Percentiles rank a stretch among this genome's conserved stretches.
Conservation (phyloP, 2,113 vertebrate species). For the Eupsittula cactorum region DNA sequence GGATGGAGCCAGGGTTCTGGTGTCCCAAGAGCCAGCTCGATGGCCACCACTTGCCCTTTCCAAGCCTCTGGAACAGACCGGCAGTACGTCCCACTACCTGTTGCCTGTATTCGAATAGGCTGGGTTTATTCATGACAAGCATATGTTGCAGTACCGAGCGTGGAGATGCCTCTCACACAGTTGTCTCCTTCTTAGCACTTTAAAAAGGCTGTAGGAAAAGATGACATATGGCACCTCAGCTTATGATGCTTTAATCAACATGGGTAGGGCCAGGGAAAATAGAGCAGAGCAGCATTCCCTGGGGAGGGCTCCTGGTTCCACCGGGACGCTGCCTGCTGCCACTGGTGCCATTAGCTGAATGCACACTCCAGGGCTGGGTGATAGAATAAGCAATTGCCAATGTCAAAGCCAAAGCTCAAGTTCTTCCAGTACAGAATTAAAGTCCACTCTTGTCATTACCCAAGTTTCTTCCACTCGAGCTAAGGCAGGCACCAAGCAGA, state of each 20-base stretch:
- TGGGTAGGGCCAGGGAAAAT: neutral
- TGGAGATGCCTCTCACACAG: neutral
- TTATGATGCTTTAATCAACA: neutral
- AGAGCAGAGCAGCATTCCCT: neutral
- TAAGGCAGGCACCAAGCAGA: accelerated
- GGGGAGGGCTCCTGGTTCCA: accelerated
- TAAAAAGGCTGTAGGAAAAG: slow-evolving; percentile 6
- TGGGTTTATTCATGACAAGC: neutral
- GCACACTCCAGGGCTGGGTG: accelerated
- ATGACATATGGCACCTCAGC: slow-evolving; percentile 5
- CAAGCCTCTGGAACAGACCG: neutral
- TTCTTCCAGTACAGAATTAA: slow-evolving; percentile 1
- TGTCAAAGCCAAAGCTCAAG: neutral
- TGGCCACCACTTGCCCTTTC: neutral
- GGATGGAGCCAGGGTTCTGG: neutral
- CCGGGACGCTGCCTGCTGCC: accelerated
- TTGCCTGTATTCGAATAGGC: neutral
- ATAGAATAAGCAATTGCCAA: neutral
- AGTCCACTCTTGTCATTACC: neutral
- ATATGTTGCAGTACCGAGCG: neutral
- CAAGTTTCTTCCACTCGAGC: neutral
- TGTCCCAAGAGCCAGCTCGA: neutral
- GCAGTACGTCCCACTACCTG: neutral
- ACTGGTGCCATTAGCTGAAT: neutral
- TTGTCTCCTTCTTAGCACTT: neutral